These are phyloP conservation scores for Hemichromis elongatus DNA, from an alignment of 2,113 vertebrate species.

Conservation along the genomic window DNA sequence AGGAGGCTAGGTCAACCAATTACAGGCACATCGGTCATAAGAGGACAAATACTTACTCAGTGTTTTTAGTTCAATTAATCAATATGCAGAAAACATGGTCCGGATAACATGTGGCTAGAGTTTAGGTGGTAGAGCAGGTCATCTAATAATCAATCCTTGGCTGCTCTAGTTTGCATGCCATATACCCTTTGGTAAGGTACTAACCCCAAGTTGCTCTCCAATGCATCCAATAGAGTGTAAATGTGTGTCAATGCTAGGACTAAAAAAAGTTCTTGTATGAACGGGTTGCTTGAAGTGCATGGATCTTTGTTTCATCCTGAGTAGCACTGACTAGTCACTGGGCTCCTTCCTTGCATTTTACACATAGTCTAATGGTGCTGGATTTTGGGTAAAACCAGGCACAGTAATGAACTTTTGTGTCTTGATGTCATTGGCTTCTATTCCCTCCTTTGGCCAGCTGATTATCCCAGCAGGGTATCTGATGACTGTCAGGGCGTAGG, in stretches of 20 bases:
- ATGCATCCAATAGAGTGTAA: background rate
- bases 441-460: background rate
- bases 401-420: background rate
- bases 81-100: background rate
- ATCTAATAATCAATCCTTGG: background rate
- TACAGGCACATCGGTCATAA: background rate
- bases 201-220: background rate
- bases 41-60: background rate
- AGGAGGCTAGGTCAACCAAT: background rate
- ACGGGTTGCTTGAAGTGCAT: background rate
- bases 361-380: background rate
- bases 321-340: background rate
- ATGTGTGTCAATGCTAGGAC: background rate
- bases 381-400: background rate
- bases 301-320: background rate
- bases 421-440: background rate
- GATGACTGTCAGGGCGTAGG: background rate
- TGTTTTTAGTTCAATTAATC: background rate
- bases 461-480: background rate
- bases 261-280: background rate
- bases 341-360: background rate
- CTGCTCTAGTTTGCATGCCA: background rate
- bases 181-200: background rate
- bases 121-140: background rate
- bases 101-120: background rate